Base-by-base conservation (phyloP, 1,140 invertebrate species). In the Monomorium pharaonis region DNA sequence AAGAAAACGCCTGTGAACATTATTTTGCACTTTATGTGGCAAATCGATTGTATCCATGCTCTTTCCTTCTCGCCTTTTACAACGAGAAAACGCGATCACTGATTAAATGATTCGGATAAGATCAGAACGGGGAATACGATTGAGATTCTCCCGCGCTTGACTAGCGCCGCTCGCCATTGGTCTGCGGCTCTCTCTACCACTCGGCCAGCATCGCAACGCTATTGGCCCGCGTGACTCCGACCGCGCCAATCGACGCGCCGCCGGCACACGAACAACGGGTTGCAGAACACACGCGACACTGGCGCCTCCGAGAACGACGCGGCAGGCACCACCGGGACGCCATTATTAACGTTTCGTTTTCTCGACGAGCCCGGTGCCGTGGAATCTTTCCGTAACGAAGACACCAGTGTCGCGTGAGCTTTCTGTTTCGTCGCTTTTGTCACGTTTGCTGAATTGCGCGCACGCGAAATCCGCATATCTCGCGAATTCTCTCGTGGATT, bases 281-380 rank as follows among this genome's bases (percentile, higher is more conserved):
- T 87, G 54, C 18, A 47, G 86, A 30, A 89, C 67, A n/a, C 72
- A 44, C 54, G 27, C 42, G 24, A 65, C 51, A 49, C 51, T n/a
- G 58, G 27, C 49, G 51, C 27, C 27, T 44, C 54, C 0, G n/a
- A 9, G 42, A 74, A 47, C 86, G 75, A 84, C 85, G 88, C 88
- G 75, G 69, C 67, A 60, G 86, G 16, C 51, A 18, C 7, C 37
- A 37, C 37, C 44, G 58, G 42, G 88, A 87, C 88, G 88, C 88
- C 88, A 89, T 89, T 89, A 44, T 54, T 87, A 70, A 37, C 44
- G 63, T 87, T 70, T 65, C 67, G 49, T 89, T 88, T 58, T 54
- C 21, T 63, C 60, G n/a, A 74, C 80, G 56, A 30, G 56, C 58
- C 54, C 54, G 58, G 51, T 80, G 49, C 65, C 16, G 49, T 63